phyloP scores from a whole-genome alignment of 37 sponge, comb jelly and placozoan genomes.

The Ianthella basta region DNA sequence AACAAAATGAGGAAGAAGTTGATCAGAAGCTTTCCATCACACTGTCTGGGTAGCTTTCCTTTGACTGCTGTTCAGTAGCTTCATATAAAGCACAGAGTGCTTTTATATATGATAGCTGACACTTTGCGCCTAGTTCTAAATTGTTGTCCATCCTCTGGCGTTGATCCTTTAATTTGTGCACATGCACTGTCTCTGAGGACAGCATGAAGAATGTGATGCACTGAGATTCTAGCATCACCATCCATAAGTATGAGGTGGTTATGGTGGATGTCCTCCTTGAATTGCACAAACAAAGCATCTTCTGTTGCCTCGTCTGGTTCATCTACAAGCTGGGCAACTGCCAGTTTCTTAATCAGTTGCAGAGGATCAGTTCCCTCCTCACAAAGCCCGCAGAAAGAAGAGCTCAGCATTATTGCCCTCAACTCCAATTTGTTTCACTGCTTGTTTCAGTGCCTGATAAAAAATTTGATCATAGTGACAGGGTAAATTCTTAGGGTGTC shows the following conservation, averaged over 20 bases:
- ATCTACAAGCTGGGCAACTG: no score
- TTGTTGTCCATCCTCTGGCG: no score
- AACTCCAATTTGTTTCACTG: not conserved
- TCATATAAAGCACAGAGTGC: not conserved
- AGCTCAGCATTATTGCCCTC: not conserved
- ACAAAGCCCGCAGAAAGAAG: constrained; percentile 8
- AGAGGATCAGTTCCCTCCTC: not conserved
- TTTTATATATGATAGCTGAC: not conserved
- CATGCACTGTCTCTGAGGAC: not conserved
- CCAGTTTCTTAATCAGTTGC: not conserved
- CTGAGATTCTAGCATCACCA: not conserved
- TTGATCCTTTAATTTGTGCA: no score
- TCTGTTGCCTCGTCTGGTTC: not conserved
- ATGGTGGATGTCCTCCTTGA: not conserved
- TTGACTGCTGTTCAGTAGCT: not conserved
- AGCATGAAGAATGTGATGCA: not conserved
- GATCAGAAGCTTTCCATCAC: constrained; percentile 2
- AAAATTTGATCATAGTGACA: not conserved
- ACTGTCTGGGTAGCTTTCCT: not conserved
- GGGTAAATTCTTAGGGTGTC: not conserved
- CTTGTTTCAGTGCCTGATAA: not conserved
- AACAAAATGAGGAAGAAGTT: not conserved
- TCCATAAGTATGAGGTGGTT: not conserved
- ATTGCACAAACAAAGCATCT: not conserved
- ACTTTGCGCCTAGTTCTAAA: no score